phyloP scores from a whole-genome alignment of 2,797 vertebrate species.

The Adrianichthys oophorus region DNA sequence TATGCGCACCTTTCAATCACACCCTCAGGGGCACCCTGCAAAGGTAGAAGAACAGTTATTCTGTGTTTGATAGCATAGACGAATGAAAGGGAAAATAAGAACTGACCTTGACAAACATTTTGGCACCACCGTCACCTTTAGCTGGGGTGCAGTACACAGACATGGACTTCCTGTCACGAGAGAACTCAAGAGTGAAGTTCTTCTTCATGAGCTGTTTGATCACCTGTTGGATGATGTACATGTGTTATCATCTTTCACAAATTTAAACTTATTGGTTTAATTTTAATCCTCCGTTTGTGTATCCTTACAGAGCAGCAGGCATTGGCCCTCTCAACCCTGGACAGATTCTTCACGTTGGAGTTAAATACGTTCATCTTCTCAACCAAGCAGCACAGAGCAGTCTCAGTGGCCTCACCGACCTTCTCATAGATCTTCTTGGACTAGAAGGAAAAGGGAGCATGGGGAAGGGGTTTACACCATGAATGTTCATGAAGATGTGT shows the following conservation, averaged over 20 bases:
- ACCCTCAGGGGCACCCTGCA: constrained; percentile 90
- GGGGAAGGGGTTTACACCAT: constrained; percentile 1
- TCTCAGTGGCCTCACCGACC: constrained; percentile 94
- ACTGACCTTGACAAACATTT: constrained; percentile 93
- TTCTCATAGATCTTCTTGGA: constrained; percentile 94
- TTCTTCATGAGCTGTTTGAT: constrained; percentile 95
- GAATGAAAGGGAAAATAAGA: background rate
- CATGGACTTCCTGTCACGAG: constrained; percentile 97
- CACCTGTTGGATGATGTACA: constrained; percentile 72
- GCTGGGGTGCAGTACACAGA: constrained; percentile 89
- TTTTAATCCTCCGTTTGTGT: background rate
- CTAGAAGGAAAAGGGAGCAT: constrained; percentile 56
- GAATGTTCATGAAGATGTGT: background rate
- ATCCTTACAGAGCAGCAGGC: constrained; percentile 85
- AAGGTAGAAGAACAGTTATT: constrained; percentile 2
- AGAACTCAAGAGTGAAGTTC: constrained; percentile 95
- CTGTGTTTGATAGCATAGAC: background rate
- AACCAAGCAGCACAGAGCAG: constrained; percentile 89
- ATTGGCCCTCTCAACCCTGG: constrained; percentile 86
- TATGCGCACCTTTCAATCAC: constrained; percentile 92
- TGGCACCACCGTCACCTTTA: constrained; percentile 89
- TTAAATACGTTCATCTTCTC: constrained; percentile 98
- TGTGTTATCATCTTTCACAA: background rate
- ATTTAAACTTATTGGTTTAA: too few species aligned
- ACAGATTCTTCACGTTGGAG: constrained; percentile 79